Evolutionary conservation across 2,888 invertebrate species (phyloP), one percentile per base, ranked within the genome.

Genomic region (Conistra vaccinii): DNA sequence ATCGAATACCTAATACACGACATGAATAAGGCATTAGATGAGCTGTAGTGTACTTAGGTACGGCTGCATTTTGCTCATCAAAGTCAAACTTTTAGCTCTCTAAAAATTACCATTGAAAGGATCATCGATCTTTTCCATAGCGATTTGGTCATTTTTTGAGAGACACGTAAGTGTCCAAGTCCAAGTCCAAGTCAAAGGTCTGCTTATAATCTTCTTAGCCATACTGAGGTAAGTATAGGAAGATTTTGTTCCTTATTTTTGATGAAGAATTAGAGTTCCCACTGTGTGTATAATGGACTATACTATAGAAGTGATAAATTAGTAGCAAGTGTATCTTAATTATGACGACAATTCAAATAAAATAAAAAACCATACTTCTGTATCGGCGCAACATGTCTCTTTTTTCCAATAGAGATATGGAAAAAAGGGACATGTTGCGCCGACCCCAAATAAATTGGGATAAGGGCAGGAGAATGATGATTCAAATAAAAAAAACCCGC

Each of bases 21-120:
- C 45, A 55, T 83, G 83, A 69, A 79, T 79, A 63, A 78, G n/a
- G 7, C 3, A 81, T 82, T 23, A 32, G 45, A 3, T 23, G 12
- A 55, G 4, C 32, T 48, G 14, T 73, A 10, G 6, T 53, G 45
- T 48, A 42, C 1, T 9, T 39, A 10, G 35, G 4, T 55, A n/a
- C 7, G 26, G 9, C 20, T 55, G 75, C 39, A 61, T 48, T 45
- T 45, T 62, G 23, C 55, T n/a, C n/a, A 32, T 17, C 12, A 23
- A 57, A 26, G 14, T 12, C 0, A 26, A 23, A 4, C 12, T n/a
- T 17, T 26, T 17, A 17, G 9, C 17, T 17, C 2, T 6, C 12
- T n/a, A 17, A 62, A 39, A 69, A n/a, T 9, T 5, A 23, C 14
- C 12, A 35, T 29, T 65, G 23, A 23, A 23, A 65, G 3, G 7